Evolutionary conservation across 2,113 vertebrate genomes (phyloP).

Genomic region (Balaeniceps rex): DNA sequence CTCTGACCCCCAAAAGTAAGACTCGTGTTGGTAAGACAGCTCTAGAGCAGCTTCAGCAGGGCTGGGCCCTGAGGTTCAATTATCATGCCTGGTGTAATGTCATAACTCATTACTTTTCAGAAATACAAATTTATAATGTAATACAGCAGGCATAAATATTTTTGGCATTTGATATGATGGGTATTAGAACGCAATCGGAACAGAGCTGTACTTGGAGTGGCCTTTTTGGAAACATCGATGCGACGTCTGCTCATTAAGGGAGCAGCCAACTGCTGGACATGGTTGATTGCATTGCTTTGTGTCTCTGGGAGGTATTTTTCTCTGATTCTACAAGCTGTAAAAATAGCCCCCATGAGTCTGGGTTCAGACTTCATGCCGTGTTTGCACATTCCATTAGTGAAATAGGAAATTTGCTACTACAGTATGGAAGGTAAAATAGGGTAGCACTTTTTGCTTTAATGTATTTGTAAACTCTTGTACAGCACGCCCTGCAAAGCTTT

Average conservation of each 20-base stretch:
- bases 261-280: not conserved
- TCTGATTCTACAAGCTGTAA: not conserved
- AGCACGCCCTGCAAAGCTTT: not conserved
- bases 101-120: slow-evolving; percentile 33
- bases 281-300: not conserved
- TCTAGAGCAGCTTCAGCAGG: not conserved
- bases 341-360: not conserved
- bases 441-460: not conserved
- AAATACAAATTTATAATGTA: slow-evolving; percentile 3
- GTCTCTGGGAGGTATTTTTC: not conserved
- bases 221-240: not conserved
- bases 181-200: not conserved
- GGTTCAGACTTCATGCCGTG: not conserved
- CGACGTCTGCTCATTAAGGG: not conserved
- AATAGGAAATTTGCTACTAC: not conserved
- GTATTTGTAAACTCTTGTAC: not conserved
- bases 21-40: not conserved
- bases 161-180: not conserved
- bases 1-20: not conserved
- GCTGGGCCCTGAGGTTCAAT: slow-evolving; percentile 11
- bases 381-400: not conserved
- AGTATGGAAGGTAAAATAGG: not conserved
- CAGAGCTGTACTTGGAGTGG: not conserved
- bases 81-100: slow-evolving; percentile 15
- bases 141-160: not conserved